These are phyloP conservation scores for Plecotus auritus DNA, from an alignment of 2,113 vertebrate species.

Conservation along the genomic window DNA sequence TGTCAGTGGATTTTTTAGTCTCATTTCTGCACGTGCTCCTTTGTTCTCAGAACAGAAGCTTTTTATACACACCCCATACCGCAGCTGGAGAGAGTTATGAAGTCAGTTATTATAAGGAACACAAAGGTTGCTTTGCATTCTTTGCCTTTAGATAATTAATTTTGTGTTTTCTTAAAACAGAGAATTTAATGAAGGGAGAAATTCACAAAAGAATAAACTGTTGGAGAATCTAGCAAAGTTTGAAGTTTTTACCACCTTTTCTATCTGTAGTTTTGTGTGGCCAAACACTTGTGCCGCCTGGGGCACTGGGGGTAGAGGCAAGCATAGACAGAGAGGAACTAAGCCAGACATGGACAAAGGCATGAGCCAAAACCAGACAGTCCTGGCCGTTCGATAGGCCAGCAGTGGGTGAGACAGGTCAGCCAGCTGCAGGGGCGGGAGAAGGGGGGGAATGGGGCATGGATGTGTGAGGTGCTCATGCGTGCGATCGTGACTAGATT, in stretches of 20 bases:
- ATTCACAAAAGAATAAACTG: conserved; percentile 67
- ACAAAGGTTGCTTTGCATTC: conserved; percentile 70
- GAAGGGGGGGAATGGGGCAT: conserved; percentile 36
- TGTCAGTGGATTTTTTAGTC: conserved; percentile 71
- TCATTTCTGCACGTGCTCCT: conserved; percentile 84
- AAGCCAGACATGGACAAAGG: conserved; percentile 97
- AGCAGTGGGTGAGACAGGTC: conserved; percentile 85
- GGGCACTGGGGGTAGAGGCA: conserved; percentile 77
- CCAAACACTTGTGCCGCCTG: conserved; percentile 82
- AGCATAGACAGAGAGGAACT: conserved; percentile 87
- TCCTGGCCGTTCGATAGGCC: conserved; percentile 88
- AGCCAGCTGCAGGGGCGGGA: conserved; percentile 87
- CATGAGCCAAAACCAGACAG: conserved; percentile 90
- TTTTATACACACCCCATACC: conserved; percentile 74
- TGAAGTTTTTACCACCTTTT: conserved; percentile 72
- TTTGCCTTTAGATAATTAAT: conserved; percentile 63
- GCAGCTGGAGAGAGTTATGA: conserved; percentile 79
- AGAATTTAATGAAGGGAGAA: conserved; percentile 47
- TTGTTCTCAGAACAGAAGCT: conserved; percentile 82
- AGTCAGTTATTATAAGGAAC: conserved; percentile 74
- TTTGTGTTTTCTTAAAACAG: conserved; percentile 50
- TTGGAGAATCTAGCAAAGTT: conserved; percentile 64
- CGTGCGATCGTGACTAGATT: conserved; percentile 78
- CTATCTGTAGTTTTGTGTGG: conserved; percentile 75
- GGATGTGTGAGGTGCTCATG: conserved; percentile 82